phyloP scores from a whole-genome alignment of 2,113 vertebrate species.

The Lates calcarifer region DNA sequence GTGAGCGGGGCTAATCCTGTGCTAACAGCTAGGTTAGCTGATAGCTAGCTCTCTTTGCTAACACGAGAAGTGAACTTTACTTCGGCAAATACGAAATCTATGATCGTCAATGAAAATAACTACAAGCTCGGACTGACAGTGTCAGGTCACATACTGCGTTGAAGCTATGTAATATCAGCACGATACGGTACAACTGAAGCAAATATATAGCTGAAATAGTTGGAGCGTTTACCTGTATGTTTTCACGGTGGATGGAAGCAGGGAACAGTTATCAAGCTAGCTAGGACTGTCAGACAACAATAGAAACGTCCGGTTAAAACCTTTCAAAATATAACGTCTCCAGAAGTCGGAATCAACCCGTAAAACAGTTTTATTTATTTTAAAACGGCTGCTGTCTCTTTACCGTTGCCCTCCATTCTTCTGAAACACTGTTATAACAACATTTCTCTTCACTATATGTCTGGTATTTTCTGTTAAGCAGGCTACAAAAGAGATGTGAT shows the following conservation, averaged over 20 bases:
- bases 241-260: constrained; percentile 38
- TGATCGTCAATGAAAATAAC: neutral
- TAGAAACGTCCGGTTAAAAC: neutral
- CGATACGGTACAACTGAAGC: too few species aligned
- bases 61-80: constrained; percentile 61
- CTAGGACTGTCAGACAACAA: neutral
- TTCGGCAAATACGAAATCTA: constrained; percentile 22
- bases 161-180: neutral
- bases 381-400: too few species aligned
- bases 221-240: constrained; percentile 58
- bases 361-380: too few species aligned
- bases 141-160: neutral
- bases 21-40: constrained; percentile 57
- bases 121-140: neutral
- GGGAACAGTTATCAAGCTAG: neutral
- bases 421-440: neutral
- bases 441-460: neutral
- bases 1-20: constrained; percentile 52
- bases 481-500: neutral
- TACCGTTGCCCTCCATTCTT: too few species aligned
- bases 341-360: too few species aligned
- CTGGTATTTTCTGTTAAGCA: neutral
- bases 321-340: constrained; percentile 51
- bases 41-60: constrained; percentile 36
- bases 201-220: neutral